A percentile compares a stretch with the other conserved stretches of the same genome.
phyloP scores from a whole-genome alignment of 2,888 invertebrate genomes.

The Phanerotoma sp. region DNA sequence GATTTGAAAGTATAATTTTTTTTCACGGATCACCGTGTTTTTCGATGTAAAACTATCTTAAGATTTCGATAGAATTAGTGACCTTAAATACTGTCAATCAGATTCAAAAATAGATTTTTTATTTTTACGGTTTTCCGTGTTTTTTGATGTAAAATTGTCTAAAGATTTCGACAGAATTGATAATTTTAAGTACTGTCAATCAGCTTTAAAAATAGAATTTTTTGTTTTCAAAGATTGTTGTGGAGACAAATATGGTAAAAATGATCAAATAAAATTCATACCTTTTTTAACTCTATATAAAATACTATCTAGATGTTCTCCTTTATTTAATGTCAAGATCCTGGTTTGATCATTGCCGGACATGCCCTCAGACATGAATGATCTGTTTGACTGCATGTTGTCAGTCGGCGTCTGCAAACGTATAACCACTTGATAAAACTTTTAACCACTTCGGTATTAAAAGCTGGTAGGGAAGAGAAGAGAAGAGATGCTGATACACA shows the following conservation, averaged over 20 bases:
- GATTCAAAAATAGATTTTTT: too few relatives aligned
- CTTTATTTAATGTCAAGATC: constrained; percentile 72
- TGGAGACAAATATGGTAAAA: not conserved
- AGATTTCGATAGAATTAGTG: too few relatives aligned
- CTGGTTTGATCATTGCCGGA: constrained; percentile 56
- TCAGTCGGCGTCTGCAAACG: constrained; percentile 28
- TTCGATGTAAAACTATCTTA: too few relatives aligned
- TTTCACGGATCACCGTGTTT: too few relatives aligned
- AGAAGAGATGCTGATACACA: constrained; percentile 40
- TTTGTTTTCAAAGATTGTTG: too few relatives aligned
- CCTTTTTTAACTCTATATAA: constrained; percentile 63
- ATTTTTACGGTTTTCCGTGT: too few relatives aligned
- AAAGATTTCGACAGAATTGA: too few relatives aligned
- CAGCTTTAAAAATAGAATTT: constrained; percentile 27
- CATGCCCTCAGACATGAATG: constrained; percentile 5
- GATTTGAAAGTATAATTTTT: too few relatives aligned
- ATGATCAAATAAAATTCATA: constrained; percentile 29
- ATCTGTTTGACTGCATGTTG: constrained; percentile 38
- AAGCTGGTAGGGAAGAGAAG: not conserved
- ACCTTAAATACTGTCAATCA: too few relatives aligned
- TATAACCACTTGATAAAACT: not conserved
- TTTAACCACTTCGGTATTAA: not conserved
- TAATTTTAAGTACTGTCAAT: too few relatives aligned
- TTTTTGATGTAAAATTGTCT: too few relatives aligned
- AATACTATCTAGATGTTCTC: constrained; percentile 75